Base-by-base conservation (phyloP, 2,113 vertebrate genomes). In the Parotia lawesii region DNA sequence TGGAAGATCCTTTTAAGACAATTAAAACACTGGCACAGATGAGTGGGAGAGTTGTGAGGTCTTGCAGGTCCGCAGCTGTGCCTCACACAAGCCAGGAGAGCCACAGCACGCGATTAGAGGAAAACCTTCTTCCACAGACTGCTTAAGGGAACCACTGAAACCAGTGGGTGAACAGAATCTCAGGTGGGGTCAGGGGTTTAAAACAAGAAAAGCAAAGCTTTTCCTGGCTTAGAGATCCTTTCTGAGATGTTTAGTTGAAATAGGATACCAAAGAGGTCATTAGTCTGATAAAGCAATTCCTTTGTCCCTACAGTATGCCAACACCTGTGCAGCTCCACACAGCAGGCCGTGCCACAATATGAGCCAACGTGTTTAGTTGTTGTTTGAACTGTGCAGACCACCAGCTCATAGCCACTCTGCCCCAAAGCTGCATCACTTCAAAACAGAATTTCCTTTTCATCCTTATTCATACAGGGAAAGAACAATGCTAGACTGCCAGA, bases 31-130 rank as follows among this genome's bases (percentile, higher is more conserved):
- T 67, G 62, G 40, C 67, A 73, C 8, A 48, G 62, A 23, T 0
- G 0, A 87, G 62, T 9, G 17, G 53, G 78, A 78, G 88, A 66
- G 33, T 8, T 66, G 29, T 2, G 10, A 82, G 47, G 47, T 71
- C 71, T 88, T 93, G 66, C 74, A 72, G 38, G 44, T 73, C 50
- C 35, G 62, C 7, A 6, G 64, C 16, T 10, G 0, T 37, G n/a
- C 18, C 61, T 79, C 47, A 11, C 19, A 10, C 5, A n/a, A 75
- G 28, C 35, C 44, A 24, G 6, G 56, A 54, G 40, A 60, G 38
- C n/a, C 44, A 3, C 42, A 3, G 1, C 16, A 9, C 1, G 3
- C 0, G 0, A 38, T 72, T 31, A 73, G 70, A 48, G 48, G 14
- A 81, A 77, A 87, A n/a, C 12, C 47, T 40, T 20, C 74, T 51